Evolutionary conservation across 2,888 invertebrate species (phyloP), one percentile per base, ranked within the genome.

Genomic region (Amitus sp.): DNA sequence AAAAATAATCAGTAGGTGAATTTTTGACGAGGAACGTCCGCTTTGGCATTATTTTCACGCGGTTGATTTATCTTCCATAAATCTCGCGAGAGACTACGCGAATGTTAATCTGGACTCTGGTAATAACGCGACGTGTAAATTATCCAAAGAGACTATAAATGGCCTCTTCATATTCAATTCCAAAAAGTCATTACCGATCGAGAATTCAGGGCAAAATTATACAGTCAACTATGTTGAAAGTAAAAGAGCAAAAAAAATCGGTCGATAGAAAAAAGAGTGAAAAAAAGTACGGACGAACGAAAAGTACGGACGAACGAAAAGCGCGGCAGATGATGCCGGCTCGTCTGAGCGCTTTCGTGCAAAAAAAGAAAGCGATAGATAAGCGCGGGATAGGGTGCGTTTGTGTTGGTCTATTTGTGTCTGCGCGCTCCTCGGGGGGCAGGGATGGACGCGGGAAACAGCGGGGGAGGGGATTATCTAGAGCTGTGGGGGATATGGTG

Each of bases 361-460:
- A 64, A 53, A 52, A 52, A 59, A 50, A 60, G 19, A 60, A 52
- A 55, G 28, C 15, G 49, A 43, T 50, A 60, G 56, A 53, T 60
- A 49, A 28, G 48, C 47, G 55, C 50, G 62, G 55, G 56, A 64
- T 55, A 52, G 51, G 55, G 42, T 47, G 56, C 54, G 60, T 42
- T 66, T 62, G 67, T 62, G 68, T 58, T 57, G 50, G 66, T 67
- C 42, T 63, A 66, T 65, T 61, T 64, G 67, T 68, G 53, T 49
- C 47, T 59, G 47, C 62, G 63, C 62, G 47, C 28, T 46, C 49
- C 84, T 84, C 47, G 84, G 84, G 84, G 82, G 83, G 82, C 66
- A 47, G 61, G 83, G 84, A 82, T 83, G 47, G 65, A 85, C 85
- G 57, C 59, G 62, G 82, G 76, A 82, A 80, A 73, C 82, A 83